Base-by-base conservation (phyloP, 2,888 invertebrate genomes). In the Drosophila falleni region DNA sequence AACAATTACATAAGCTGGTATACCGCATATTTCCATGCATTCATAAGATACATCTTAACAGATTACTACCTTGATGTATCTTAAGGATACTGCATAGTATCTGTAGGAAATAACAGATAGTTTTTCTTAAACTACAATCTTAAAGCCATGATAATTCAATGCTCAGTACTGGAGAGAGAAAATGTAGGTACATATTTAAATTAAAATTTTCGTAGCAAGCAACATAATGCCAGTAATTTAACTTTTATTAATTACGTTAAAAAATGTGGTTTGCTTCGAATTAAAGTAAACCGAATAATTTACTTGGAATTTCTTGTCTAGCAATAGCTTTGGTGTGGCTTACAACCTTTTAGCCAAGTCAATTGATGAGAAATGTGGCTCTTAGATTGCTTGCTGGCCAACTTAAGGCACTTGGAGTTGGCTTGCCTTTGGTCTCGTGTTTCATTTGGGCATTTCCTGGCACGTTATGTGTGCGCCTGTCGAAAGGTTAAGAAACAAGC, bases 391-490 rank as follows among this genome's bases (percentile, higher is more conserved):
- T 47, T 44, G 54, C 13, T 51, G 15, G 19, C 42, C 51, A 58
- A 47, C 54, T 50, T 42, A 51, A 53, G 53, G 69, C 23, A 42
- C 9, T 60, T 35, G 44, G 47, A 46, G 49, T 64, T 62, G 65
- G 51, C 60, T 42, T 54, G 65, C 69, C 68, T 64, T 75, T 50
- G 60, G 68, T 41, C 56, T 49, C 51, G 58, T 65, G 70, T 66
- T 75, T 53, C 61, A 71, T 71, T 68, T 74, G 54, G 62, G 58
- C 71, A 89, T 70, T 84, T 84, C 84, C 89, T 89, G 89, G 54
- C 86, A 81, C 65, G 71, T 78, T 82, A 61, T 62, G 54, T 39
- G 61, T 68, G 65, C 64, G 71, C 64, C 72, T 51, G 65, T 63
- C 64, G 63, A 84, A 84, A 84, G 88, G 84, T 84, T 84, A 84